Base-by-base conservation (phyloP, 2,113 vertebrate species). In the Erpornis zantholeuca region DNA sequence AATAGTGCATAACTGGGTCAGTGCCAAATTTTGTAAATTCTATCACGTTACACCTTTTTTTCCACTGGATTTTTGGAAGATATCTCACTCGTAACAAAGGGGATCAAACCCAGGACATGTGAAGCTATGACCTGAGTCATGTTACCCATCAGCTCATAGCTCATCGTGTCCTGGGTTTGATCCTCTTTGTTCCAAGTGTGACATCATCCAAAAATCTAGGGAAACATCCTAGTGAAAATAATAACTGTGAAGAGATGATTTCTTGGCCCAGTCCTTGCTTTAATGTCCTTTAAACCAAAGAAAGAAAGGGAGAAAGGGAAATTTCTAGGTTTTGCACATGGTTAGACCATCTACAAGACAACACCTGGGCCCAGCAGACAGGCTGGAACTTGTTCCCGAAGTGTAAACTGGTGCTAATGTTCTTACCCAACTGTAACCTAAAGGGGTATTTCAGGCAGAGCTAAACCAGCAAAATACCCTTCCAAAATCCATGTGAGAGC, bases 31-130 rank as follows among this genome's bases (percentile, higher is more conserved):
- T 49, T 71, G 18, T 73, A 36, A 21, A 28, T 65, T 72, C 64
- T 65, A 5, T 53, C 42, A 29, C 0, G 0, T 40, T 86, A 15
- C 18, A 31, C 10, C 22, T 44, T 69, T 88, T n/a, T 4, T 56
- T 57, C 4, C 44, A 35, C 53, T 68, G 36, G 14, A 44, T 22
- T 68, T 76, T 76, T 59, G 61, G 53, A 76, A 27, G 53, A 31
- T 35, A 16, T 36, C 9, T 44, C 13, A 22, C 31, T 50, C 59
- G 21, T 21, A 85, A 42, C 13, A 25, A 42, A 31, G 40, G 35
- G 25, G 35, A 59, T 50, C 61, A 59, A 31, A 9, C 7, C 20
- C 44, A 76, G 25, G 44, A 50, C 2, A 76, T 21, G 17, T 0
- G 0, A 33, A 76, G 21, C 61, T 42, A 9, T 76, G 71, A 31